Conservation (phyloP, 2,113 vertebrate genomes). For the Eleginops maclovinus region DNA sequence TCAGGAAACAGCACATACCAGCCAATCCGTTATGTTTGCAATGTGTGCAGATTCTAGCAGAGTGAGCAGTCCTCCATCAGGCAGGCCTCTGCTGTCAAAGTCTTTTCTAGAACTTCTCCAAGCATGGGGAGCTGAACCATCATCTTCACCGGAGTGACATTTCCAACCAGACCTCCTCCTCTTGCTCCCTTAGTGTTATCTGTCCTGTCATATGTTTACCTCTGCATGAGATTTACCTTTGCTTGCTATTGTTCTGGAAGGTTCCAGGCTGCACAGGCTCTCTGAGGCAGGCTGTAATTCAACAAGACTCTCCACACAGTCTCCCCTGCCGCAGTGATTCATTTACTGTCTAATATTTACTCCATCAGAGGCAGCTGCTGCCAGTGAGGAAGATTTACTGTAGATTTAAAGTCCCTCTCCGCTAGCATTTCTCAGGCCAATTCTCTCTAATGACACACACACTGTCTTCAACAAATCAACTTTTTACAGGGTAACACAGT, state of each 20-base stretch:
- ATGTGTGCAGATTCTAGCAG: constrained; percentile 43
- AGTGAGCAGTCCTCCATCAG: constrained; percentile 5
- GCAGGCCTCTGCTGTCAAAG: constrained; percentile 33
- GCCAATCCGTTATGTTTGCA: constrained; percentile 34
- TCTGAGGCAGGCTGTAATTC: constrained; percentile 28
- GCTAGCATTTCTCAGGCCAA: constrained; percentile 38
- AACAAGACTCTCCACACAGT: constrained; percentile 33
- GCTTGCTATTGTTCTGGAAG: constrained; percentile 40
- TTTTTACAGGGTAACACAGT: constrained; percentile 25
- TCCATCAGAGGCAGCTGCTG: constrained; percentile 54
- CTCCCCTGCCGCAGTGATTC: constrained; percentile 48
- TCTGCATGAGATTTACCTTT: constrained; percentile 49
- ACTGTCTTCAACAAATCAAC: constrained; percentile 55
- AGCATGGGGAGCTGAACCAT: constrained; percentile 28
- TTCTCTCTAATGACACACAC: constrained; percentile 30
- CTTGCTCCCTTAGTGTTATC: constrained; percentile 16
- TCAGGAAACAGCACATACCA: constrained; percentile 10
- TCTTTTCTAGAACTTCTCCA: constrained; percentile 24
- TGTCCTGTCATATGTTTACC: constrained; percentile 56
- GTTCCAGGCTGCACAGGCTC: neutral
- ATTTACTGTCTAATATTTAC: constrained; percentile 56
- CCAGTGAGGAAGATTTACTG: constrained; percentile 32
- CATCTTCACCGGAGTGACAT: constrained; percentile 27
- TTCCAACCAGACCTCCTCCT: constrained; percentile 15
- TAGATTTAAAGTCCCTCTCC: constrained; percentile 41